Conservation (phyloP, 2,888 invertebrate genomes). For the Campoletis raptor region DNA sequence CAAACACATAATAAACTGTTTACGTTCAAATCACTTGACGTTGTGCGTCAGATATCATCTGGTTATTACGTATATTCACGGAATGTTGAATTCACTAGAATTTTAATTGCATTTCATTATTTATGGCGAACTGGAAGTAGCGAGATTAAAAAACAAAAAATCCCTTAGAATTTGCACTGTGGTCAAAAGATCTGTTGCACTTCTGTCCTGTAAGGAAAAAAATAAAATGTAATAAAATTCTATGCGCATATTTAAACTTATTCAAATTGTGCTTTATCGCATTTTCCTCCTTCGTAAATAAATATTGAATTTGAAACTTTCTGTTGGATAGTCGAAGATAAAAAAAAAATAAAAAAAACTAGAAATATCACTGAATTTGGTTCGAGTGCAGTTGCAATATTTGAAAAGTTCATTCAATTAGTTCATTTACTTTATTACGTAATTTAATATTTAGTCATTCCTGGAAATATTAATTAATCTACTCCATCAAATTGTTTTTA, state of each 20-base stretch:
- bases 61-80: slow-evolving; percentile 52
- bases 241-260: too few species aligned
- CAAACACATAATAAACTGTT: slow-evolving; percentile 39
- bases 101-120: slow-evolving; percentile 33
- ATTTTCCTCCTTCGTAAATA: too few species aligned
- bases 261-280: too few species aligned
- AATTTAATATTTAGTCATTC: neutral
- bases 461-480: neutral
- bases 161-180: neutral
- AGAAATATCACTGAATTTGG: too few species aligned
- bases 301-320: too few species aligned
- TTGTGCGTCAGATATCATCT: slow-evolving; percentile 63
- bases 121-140: neutral
- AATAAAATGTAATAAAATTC: too few species aligned
- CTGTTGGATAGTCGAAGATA: too few species aligned
- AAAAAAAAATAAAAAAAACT: too few species aligned
- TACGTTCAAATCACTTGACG: slow-evolving; percentile 54
- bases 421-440: neutral
- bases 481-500: neutral
- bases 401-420: neutral
- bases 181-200: neutral
- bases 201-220: neutral
- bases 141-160: neutral
- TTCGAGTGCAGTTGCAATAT: too few species aligned
- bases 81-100: slow-evolving; percentile 45